Percentiles rank a stretch among this genome's conserved stretches.
These are phyloP conservation scores for Operophtera brumata DNA, from an alignment of 2,888 invertebrate species.

Conservation along the genomic window DNA sequence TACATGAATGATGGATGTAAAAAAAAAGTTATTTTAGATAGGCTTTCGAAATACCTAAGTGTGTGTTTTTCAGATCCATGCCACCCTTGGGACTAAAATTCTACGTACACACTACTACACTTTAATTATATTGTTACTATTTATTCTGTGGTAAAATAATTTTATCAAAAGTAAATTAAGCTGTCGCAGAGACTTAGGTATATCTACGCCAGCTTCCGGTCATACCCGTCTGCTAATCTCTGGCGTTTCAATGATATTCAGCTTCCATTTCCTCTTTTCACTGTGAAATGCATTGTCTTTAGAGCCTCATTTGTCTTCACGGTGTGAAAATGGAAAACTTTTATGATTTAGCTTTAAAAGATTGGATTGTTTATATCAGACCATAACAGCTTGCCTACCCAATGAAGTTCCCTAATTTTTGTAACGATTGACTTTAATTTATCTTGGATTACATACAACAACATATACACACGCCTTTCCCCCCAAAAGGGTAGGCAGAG, in stretches of 20 bases:
- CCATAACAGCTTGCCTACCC: background rate
- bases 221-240: conserved; percentile 23
- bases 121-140: too few species aligned
- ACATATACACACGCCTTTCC: too few species aligned
- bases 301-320: conserved; percentile 13
- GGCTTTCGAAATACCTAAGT: too few species aligned
- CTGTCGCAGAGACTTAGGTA: conserved; percentile 26
- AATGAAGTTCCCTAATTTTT: background rate
- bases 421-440: too few species aligned
- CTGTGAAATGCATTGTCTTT: conserved; percentile 23
- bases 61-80: background rate
- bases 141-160: background rate
- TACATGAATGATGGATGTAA: too few species aligned
- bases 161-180: conserved; percentile 28
- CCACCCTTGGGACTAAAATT: background rate
- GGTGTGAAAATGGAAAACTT: conserved; percentile 13
- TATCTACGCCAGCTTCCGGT: conserved; percentile 23
- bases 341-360: background rate
- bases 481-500: too few species aligned
- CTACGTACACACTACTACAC: too few species aligned
- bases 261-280: conserved; percentile 21
- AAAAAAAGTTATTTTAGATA: background rate
- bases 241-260: conserved; percentile 27
- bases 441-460: too few species aligned
- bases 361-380: background rate